Base-by-base conservation (phyloP, 2,113 vertebrate species). In the Engystomops pustulosus region DNA sequence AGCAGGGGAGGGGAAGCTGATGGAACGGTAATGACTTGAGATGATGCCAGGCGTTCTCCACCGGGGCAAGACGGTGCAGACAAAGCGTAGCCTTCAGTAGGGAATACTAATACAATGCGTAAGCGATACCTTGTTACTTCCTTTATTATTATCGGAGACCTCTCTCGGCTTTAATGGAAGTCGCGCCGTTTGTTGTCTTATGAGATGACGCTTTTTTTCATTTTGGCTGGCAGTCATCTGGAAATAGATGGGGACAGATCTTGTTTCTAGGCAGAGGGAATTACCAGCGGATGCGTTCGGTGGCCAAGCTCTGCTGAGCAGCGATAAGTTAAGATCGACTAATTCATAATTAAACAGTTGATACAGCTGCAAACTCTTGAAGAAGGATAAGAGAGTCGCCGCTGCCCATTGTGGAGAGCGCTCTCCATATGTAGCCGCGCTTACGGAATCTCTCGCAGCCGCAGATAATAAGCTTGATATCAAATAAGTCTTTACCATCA, bases 291-390 rank as follows among this genome's bases (percentile, higher is more conserved):
- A 38, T 67, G 60, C 20, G 44, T 30, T 53, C 17, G 44, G 45
- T 68, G 60, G 44, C 82, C 72, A 84, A 77, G 82, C 58, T 78
- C 82, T 77, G 82, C 60, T 34, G 49, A 82, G 80, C 68, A 12
- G 68, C 25, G 80, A 82, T 82, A 82, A 62, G 60, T 77, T 69
- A 65, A 65, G 62, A 84, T 68, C 32, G 23, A 60, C 72, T 49
- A 77, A 84, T 77, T 68, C 60, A 77, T 78, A 84, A 84, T 84
- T 77, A 84, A 77, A 84, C 18, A 77, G 72, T 78, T 67, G 68
- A 68, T 84, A 53, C 58, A 53, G 82, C 82, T 68, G 45, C 58
- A 78, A 68, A 69, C 44, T 47, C n/a, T 84, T 44, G 15, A 65
- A 23, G 27, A 65, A 68, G 82, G 72, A 68, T 68, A 77, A 67